Evolutionary conservation across 2,888 invertebrate genomes (phyloP).

Genomic region (Trissolcus brochymenae): DNA sequence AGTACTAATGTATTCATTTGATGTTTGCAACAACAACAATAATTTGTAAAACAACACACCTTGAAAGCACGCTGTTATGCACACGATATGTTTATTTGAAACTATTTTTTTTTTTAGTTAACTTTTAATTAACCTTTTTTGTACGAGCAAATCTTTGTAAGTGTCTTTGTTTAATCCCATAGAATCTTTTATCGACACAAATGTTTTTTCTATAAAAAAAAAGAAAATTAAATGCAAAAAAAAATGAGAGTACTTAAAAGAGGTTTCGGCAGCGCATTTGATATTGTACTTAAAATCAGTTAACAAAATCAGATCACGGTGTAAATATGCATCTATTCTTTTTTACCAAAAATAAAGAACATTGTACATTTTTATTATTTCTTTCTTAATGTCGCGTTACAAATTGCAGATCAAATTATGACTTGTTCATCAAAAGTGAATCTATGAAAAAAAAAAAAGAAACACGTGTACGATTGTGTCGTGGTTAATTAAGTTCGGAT

Average conservation of each 20-base stretch:
- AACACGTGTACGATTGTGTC: conserved; percentile 15
- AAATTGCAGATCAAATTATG: conserved; percentile 18
- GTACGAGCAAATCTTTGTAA: too few relatives aligned
- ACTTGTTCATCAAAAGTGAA: conserved; percentile 16
- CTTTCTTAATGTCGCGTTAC: conserved; percentile 20
- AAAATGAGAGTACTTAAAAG: too few relatives aligned
- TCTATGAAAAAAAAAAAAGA: not conserved
- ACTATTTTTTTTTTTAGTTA: too few relatives aligned
- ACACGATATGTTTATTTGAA: conserved; percentile 11
- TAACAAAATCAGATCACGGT: too few relatives aligned
- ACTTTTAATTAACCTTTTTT: conserved; percentile 20
- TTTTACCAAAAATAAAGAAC: too few relatives aligned
- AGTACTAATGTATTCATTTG: conserved; percentile 37
- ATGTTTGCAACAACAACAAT: conserved; percentile 26
- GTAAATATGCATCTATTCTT: too few relatives aligned
- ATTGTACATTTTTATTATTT: not conserved
- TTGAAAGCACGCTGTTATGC: conserved; percentile 57
- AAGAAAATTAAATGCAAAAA: too few relatives aligned
- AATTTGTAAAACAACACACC: conserved; percentile 33
- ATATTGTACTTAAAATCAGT: too few relatives aligned
- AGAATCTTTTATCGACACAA: too few relatives aligned
- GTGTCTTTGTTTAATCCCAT: too few relatives aligned
- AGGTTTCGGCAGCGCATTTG: too few relatives aligned
- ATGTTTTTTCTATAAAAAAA: too few relatives aligned
- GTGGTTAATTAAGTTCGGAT: conserved; percentile 30